Percentiles rank a stretch among this genome's conserved stretches.
These are phyloP conservation scores for Paralvinella palmiformis DNA, from an alignment of 1,140 invertebrate genomes.

Conservation along the genomic window DNA sequence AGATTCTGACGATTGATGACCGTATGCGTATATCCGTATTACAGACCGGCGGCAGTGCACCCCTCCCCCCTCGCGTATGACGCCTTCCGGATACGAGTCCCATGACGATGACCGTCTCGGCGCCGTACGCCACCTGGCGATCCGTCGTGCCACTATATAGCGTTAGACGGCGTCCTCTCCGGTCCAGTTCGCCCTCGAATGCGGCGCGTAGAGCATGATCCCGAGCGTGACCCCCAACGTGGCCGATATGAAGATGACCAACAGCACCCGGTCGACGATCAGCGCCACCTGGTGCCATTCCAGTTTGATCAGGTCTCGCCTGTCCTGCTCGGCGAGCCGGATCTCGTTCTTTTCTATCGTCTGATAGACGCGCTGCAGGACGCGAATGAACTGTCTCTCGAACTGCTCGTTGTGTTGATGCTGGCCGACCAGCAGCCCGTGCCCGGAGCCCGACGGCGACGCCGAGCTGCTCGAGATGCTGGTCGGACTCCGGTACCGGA, in stretches of 20 bases:
- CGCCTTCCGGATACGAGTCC: neutral
- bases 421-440: too few species aligned
- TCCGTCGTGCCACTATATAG: slow-evolving; percentile 7
- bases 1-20: slow-evolving; percentile 30
- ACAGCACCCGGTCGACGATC: slow-evolving; percentile 62
- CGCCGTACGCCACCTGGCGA: slow-evolving; percentile 8
- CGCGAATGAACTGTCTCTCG: slow-evolving; percentile 59
- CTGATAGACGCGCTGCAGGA: slow-evolving; percentile 63
- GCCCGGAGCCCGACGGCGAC: neutral
- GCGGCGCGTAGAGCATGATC: slow-evolving; percentile 39
- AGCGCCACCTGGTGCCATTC: slow-evolving; percentile 75
- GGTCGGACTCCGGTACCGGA: slow-evolving; percentile 15
- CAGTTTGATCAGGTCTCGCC: slow-evolving; percentile 60
- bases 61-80: neutral
- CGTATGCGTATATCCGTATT: slow-evolving; percentile 20
- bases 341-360: slow-evolving; percentile 68
- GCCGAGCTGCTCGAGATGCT: neutral
- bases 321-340: slow-evolving; percentile 62
- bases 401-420: too few species aligned
- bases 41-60: neutral
- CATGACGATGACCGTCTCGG: neutral
- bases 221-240: slow-evolving; percentile 46
- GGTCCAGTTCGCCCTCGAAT: neutral
- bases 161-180: slow-evolving; percentile 11
- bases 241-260: slow-evolving; percentile 63